phyloP scores from a whole-genome alignment of 2,888 invertebrate genomes.

The Alsophila aescularia region DNA sequence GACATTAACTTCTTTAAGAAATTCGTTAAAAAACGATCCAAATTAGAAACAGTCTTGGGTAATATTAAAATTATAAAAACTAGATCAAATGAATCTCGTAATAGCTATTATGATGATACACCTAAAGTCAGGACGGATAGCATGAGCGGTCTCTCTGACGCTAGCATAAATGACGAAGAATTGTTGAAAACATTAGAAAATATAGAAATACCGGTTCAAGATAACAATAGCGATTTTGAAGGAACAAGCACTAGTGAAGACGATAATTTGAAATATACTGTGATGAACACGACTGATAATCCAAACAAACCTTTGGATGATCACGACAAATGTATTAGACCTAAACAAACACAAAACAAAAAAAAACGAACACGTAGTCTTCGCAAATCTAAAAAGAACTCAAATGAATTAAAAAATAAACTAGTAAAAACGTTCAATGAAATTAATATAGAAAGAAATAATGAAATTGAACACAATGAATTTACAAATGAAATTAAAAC shows the following conservation, averaged over 20 bases:
- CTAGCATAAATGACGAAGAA: slow-evolving; percentile 54
- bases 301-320: too few relatives aligned
- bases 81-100: slow-evolving; percentile 26
- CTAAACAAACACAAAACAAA: too few relatives aligned
- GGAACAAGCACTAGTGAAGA: background rate
- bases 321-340: too few relatives aligned
- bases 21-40: slow-evolving; percentile 58
- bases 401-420: too few relatives aligned
- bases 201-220: slow-evolving; percentile 55
- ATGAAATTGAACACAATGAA: background rate
- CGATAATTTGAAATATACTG: background rate
- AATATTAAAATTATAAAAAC: slow-evolving; percentile 47
- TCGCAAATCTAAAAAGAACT: too few relatives aligned
- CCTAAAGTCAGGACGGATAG: slow-evolving; percentile 27
- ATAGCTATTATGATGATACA: background rate
- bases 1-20: slow-evolving; percentile 32
- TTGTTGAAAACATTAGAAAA: slow-evolving; percentile 56
- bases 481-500: background rate
- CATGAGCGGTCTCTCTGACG: slow-evolving; percentile 42
- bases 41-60: slow-evolving; percentile 59
- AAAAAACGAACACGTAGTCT: too few relatives aligned
- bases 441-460: background rate
- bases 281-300: too few relatives aligned
- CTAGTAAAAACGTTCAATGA: too few relatives aligned
- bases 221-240: background rate